These are phyloP conservation scores for Salticus scenicus DNA, from an alignment of 2,888 invertebrate species.

Conservation along the genomic window DNA sequence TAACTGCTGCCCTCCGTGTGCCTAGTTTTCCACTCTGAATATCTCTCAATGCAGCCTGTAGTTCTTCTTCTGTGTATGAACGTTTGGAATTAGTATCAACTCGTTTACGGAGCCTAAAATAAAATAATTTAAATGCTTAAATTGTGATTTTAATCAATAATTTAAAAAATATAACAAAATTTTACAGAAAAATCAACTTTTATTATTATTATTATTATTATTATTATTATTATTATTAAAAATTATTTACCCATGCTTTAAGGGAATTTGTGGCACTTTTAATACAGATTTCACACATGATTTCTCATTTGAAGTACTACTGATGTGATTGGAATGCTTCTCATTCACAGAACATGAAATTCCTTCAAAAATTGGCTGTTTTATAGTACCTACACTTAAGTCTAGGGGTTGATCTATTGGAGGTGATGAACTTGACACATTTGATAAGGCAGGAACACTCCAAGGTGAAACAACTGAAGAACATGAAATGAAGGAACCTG, in stretches of 20 bases:
- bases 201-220: too few relatives aligned
- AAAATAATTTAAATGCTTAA: background rate
- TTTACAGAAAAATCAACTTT: too few relatives aligned
- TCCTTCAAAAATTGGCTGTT: conserved; percentile 32
- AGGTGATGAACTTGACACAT: conserved; percentile 56
- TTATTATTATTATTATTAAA: too few relatives aligned
- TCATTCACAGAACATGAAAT: conserved; percentile 19
- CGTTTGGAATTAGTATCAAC: conserved; percentile 81
- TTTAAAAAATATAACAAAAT: conserved; percentile 9
- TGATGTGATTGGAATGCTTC: conserved; percentile 28
- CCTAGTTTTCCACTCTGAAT: conserved; percentile 94
- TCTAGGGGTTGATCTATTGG: conserved; percentile 73
- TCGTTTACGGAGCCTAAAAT: conserved; percentile 76
- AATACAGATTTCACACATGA: conserved; percentile 67
- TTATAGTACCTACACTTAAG: conserved; percentile 72
- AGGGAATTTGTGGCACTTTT: conserved; percentile 72
- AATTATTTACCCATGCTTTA: conserved; percentile 71
- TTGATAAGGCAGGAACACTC: conserved; percentile 57
- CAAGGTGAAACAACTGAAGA: conserved; percentile 59
- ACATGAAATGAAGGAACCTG: conserved; percentile 66
- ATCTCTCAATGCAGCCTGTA: conserved; percentile 93
- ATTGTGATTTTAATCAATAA: background rate
- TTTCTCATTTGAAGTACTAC: conserved; percentile 26
- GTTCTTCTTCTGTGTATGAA: conserved; percentile 95
- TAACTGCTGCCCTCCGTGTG: conserved; percentile 92